Evolutionary conservation across 2,888 invertebrate species (phyloP), one percentile per base, ranked within the genome.

Genomic region (Eugnorisma glareosa): DNA sequence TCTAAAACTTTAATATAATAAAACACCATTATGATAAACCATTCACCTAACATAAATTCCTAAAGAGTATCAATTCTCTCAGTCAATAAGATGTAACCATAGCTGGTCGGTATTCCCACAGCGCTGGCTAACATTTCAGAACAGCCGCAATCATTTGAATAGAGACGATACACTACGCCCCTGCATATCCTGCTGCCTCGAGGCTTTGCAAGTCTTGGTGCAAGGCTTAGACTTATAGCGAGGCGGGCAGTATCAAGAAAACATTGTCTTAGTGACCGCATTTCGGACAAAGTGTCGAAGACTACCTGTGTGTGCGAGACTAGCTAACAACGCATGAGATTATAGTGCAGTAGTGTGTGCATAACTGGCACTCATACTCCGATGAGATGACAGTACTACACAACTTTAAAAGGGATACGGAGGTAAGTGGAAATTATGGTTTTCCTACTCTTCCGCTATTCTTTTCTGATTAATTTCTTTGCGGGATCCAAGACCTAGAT

Each of bases 131-230:
- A 72, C 82, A 80, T 88, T 78, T 84, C 86, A 67, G 68, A 77
- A 75, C 37, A 57, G 74, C 84, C 84, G 37, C 86, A 82, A 86
- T 80, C 80, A 86, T 88, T 86, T 86, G 80, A 86, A 88, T 80
- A 88, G 82, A 84, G 69, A 75, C 75, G 71, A 67, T 73, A 73
- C 40, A 68, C 57, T 79, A 48, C 18, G 67, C 57, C 67, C 48
- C 67, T 72, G 76, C 83, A 78, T 80, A 78, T 79, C 77, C 77
- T 79, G 13, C 21, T 63, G 75, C 81, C 75, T 78, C 54, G 61
- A 75, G 83, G 77, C 77, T 67, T 79, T 68, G 10, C n/a, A 45
- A 35, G 63, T 35, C n/a, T 13, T 54, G 75, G 75, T 72, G 18
- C 71, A 75, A 87, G 37, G 15, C 35, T 61, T 67, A 48, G 75